Percentiles rank a stretch among this genome's conserved stretches.
These are phyloP conservation scores for Zosterops pallidus DNA, from an alignment of 2,113 vertebrate genomes.

Conservation along the genomic window DNA sequence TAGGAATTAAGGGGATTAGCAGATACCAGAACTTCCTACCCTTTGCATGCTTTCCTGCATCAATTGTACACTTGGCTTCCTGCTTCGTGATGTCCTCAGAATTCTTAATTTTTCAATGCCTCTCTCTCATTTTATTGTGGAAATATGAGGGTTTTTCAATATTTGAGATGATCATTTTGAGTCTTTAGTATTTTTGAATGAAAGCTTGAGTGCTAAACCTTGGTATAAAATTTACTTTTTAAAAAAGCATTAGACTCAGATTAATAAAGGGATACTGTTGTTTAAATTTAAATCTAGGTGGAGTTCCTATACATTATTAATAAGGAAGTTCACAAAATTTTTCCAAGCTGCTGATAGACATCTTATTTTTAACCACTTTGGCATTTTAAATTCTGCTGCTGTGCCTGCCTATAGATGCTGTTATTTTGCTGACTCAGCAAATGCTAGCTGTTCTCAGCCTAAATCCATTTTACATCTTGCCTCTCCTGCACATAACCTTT, in stretches of 20 bases:
- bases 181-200: not conserved
- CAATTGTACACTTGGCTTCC: not conserved
- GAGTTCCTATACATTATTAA: not conserved
- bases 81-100: not conserved
- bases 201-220: not conserved
- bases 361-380: not conserved
- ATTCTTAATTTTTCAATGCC: not conserved
- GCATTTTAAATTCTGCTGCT: not conserved
- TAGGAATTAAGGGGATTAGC: slow-evolving; percentile 59
- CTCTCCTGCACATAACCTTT: not conserved
- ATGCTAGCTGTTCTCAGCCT: not conserved
- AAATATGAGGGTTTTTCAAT: not conserved
- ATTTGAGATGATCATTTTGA: not conserved
- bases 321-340: not conserved
- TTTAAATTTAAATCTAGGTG: not conserved
- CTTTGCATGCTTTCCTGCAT: not conserved
- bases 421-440: not conserved
- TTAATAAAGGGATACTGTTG: not conserved
- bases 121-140: not conserved
- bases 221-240: not conserved
- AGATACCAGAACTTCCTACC: not conserved
- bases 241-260: not conserved
- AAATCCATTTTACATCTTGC: not conserved
- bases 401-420: not conserved
- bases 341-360: not conserved